phyloP scores from a whole-genome alignment of 2,888 invertebrate genomes.

The Danaus chrysippus region DNA sequence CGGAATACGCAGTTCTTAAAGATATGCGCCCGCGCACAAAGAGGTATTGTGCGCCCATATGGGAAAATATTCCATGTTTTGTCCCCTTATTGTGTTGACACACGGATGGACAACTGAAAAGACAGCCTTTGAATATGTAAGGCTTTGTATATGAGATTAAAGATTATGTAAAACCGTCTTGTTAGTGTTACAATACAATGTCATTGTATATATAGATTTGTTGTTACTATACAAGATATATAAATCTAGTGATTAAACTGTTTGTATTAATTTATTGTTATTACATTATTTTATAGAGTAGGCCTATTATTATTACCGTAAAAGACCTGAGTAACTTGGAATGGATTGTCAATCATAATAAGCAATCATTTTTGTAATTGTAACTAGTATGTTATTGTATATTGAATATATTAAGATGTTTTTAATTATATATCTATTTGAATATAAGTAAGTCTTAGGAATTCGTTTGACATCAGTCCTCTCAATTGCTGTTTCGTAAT shows the following conservation, averaged over 20 bases:
- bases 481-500: constrained; percentile 22
- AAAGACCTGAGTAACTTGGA: no score
- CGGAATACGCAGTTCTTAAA: constrained; percentile 50
- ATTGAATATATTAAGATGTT: no score
- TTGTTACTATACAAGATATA: no score
- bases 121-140: constrained; percentile 70
- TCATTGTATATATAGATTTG: not conserved
- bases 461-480: constrained; percentile 7
- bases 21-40: constrained; percentile 55
- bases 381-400: no score
- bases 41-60: constrained; percentile 70
- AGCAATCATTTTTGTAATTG: no score
- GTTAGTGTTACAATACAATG: constrained; percentile 36
- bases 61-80: constrained; percentile 75
- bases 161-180: constrained; percentile 49
- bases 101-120: constrained; percentile 76
- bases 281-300: no score
- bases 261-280: no score
- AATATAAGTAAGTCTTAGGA: not conserved
- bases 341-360: no score
- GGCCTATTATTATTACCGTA: no score
- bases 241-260: no score
- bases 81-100: constrained; percentile 71
- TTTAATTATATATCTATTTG: no score
- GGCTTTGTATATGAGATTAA: constrained; percentile 45